Conservation (phyloP, 2,888 invertebrate genomes). For the Drosophila setosimentum region DNA sequence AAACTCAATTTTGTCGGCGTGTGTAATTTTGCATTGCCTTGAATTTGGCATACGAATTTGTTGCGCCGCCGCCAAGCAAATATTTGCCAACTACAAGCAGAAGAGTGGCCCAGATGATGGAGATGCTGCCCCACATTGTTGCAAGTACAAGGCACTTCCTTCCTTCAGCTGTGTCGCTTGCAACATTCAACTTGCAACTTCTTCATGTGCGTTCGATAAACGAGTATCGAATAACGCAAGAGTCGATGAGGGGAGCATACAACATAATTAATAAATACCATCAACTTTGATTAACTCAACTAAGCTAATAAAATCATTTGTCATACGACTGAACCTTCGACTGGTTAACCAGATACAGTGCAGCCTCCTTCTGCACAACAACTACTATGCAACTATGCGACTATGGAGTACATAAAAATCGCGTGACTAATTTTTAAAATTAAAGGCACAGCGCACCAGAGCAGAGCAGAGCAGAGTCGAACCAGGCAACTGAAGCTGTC, state of each 20-base stretch:
- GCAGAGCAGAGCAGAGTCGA: constrained; percentile 20
- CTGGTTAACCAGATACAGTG: constrained; percentile 67
- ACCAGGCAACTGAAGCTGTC: constrained; percentile 31
- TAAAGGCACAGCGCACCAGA: constrained; percentile 62
- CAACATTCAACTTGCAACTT: constrained; percentile 37
- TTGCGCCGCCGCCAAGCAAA: constrained; percentile 73
- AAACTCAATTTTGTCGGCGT: constrained; percentile 81
- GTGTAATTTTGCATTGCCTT: constrained; percentile 78
- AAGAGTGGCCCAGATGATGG: constrained; percentile 7
- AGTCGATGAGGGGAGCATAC: constrained; percentile 50
- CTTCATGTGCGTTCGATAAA: constrained; percentile 64
- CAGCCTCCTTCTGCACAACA: constrained; percentile 17
- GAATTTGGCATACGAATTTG: constrained; percentile 80
- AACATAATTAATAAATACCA: constrained; percentile 83
- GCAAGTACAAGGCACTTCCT: constrained; percentile 72
- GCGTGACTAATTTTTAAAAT: constrained; percentile 81
- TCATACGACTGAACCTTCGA: constrained; percentile 77
- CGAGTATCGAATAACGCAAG: constrained; percentile 71
- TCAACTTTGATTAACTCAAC: constrained; percentile 82
- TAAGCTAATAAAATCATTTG: constrained; percentile 83
- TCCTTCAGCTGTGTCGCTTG: constrained; percentile 45
- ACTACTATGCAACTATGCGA: constrained; percentile 6
- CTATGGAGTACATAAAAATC: constrained; percentile 78
- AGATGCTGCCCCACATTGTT: constrained; percentile 40
- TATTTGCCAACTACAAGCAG: constrained; percentile 53